phyloP scores from a whole-genome alignment of 2,113 vertebrate genomes.

The Pterophyllum scalare region DNA sequence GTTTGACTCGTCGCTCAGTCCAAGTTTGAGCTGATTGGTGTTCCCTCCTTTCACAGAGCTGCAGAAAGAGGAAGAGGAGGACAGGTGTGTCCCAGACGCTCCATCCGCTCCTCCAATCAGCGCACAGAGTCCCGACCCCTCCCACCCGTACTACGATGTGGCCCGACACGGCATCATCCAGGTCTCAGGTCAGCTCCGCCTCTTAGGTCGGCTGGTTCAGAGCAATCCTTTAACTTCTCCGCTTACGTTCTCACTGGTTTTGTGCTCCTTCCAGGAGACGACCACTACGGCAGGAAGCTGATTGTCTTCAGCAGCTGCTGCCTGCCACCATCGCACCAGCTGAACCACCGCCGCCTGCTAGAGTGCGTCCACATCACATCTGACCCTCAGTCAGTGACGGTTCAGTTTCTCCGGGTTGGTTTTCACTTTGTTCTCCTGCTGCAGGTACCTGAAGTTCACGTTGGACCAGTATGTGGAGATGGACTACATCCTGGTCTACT shows the following conservation, averaged over 20 bases:
- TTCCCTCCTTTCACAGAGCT: conserved; percentile 72
- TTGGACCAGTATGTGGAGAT: conserved; percentile 89
- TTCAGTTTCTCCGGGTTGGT: neutral
- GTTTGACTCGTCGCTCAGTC: too few relatives aligned
- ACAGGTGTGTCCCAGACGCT: neutral
- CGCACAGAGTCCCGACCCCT: conserved; percentile 59
- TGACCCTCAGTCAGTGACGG: too few relatives aligned
- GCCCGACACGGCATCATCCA: conserved; percentile 89
- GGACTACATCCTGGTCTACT: conserved; percentile 88
- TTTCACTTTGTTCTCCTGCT: neutral
- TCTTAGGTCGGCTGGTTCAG: neutral
- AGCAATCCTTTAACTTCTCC: neutral
- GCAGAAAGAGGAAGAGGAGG: conserved; percentile 60
- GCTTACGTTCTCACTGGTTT: neutral
- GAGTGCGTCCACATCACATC: conserved; percentile 79
- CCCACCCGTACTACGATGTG: conserved; percentile 88
- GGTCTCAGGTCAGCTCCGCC: conserved; percentile 80
- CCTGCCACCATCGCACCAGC: conserved; percentile 87
- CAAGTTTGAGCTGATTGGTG: neutral
- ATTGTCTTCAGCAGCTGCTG: conserved; percentile 89
- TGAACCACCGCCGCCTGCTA: conserved; percentile 86
- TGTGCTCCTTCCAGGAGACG: conserved; percentile 79
- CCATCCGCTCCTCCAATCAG: neutral
- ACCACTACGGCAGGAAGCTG: conserved; percentile 85
- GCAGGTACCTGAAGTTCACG: conserved; percentile 87